Conservation (phyloP, 2,113 vertebrate species). For the Hepsetus odoe region DNA sequence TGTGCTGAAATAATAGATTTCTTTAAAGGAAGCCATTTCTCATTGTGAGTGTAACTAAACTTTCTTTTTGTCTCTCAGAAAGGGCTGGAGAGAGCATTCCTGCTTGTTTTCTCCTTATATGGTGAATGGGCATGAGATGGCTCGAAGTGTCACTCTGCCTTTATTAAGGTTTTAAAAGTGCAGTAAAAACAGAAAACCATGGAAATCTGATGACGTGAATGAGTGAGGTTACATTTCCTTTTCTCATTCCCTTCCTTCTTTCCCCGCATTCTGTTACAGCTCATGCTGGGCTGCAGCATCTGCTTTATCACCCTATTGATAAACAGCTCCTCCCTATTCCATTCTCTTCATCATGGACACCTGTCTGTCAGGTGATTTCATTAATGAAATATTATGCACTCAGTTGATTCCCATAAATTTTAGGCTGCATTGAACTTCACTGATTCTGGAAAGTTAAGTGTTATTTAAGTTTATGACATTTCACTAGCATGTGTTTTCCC, state of each 20-base stretch:
- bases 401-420: neutral
- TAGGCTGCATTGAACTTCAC: no score
- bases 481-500: no score
- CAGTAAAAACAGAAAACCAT: no score
- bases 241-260: neutral
- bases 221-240: neutral
- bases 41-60: constrained; percentile 45
- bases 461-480: no score
- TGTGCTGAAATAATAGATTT: constrained; percentile 48
- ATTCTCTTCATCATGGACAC: neutral
- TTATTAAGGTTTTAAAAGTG: no score
- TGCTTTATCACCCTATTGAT: neutral
- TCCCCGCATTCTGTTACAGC: no score
- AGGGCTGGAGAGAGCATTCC: neutral
- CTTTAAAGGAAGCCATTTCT: constrained; percentile 46
- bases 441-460: no score
- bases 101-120: neutral
- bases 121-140: neutral
- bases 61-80: constrained; percentile 34
- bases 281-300: neutral
- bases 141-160: neutral
- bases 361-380: neutral
- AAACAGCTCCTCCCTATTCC: neutral
- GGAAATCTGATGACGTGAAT: no score
- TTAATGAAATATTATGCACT: neutral